These are phyloP conservation scores for Nysson spinosus DNA, from an alignment of 2,888 invertebrate genomes.

Conservation along the genomic window DNA sequence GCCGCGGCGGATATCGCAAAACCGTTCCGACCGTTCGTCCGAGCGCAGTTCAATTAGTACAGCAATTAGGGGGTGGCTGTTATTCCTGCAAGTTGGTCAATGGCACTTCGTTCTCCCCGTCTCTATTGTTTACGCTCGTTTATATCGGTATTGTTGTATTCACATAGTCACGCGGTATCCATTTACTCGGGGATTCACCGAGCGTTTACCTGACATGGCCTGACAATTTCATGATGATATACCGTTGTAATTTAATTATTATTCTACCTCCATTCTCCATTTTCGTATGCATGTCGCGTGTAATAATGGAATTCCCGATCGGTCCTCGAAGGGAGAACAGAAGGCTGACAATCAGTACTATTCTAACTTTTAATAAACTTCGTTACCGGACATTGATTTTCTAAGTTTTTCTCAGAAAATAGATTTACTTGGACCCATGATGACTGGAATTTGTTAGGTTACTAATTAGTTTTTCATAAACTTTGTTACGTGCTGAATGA, in stretches of 20 bases:
- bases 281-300: not conserved
- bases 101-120: not conserved
- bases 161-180: not conserved
- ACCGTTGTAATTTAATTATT: not conserved
- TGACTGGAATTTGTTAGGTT: too few species aligned
- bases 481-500: too few species aligned
- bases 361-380: too few species aligned
- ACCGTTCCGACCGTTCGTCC: conserved; percentile 34
- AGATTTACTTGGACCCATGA: too few species aligned
- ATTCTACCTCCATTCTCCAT: not conserved
- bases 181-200: not conserved
- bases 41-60: conserved; percentile 48
- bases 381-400: too few species aligned
- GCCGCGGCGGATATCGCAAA: conserved; percentile 43
- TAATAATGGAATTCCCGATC: not conserved
- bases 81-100: conserved; percentile 54
- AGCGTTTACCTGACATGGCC: not conserved
- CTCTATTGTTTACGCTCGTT: conserved; percentile 1
- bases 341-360: too few species aligned
- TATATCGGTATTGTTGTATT: not conserved
- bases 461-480: too few species aligned
- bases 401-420: too few species aligned
- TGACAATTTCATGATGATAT: not conserved
- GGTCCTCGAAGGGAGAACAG: too few species aligned
- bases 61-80: conserved; percentile 56